Base-by-base conservation (phyloP, 1,140 invertebrate species). In the Stratiolaelaps scimitus region DNA sequence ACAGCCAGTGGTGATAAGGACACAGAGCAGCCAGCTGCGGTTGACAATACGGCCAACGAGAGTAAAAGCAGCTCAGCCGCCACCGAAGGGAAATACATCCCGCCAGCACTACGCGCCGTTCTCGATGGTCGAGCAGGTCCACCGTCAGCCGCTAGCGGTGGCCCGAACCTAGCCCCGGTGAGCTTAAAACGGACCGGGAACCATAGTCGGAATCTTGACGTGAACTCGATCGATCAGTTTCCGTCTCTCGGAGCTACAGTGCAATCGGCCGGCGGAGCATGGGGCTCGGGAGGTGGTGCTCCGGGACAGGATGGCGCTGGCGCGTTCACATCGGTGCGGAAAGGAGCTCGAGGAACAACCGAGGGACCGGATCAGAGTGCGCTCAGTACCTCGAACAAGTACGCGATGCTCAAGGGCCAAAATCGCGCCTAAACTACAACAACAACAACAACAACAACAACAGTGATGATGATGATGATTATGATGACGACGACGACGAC, bases 171-270 rank as follows among this genome's bases (percentile, higher is more conserved):
- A 15, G 53, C 26, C 13, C 26, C 26, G 10, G 4, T 34, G 1
- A 60, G 15, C 15, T 5, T 60, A 26, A 60, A 60, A 34, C 13
- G 53, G 17, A 26, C 1, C 1, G n/a, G 26, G 15, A 15, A 29
- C 26, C 26, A 60, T 5, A 60, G 26, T 10, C 53, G 34, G 23
- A 60, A 60, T 29, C 26, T 60, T 34, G 53, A 60, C 23, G 53
- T 60, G 26, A 60, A 60, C 23, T 60, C 53, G 1, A 60, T 34
- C 53, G 53, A 60, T 26, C 53, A 60, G 20, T 60, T 60, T 34
- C 53, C 53, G 2, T 29, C 26, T 15, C 23, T 60, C 26, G 53
- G 53, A 60, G 34, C 34, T 15, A 34, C 53, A 2, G 53, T 60
- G 15, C 53, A 60, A 34, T 29, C 15, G 13, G 17, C 53, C 10